A percentile compares a stretch with the other conserved stretches of the same genome.
Evolutionary conservation across 1,140 invertebrate genomes (phyloP).

Genomic region (Galendromus occidentalis): DNA sequence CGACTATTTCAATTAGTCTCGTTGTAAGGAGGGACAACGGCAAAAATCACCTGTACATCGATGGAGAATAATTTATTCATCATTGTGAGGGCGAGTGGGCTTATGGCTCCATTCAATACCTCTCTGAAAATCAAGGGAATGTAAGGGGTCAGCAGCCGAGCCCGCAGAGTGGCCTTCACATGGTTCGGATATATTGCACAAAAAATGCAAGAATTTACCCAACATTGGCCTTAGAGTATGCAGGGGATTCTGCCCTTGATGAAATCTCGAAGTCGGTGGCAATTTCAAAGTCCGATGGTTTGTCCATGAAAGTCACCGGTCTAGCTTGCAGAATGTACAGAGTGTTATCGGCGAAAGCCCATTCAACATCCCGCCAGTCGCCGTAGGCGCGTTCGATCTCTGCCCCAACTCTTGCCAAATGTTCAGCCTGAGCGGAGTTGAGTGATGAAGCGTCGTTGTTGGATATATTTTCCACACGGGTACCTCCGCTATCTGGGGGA

Average conservation of each 20-base stretch:
- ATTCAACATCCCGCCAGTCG: neutral
- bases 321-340: neutral
- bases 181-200: too few relatives aligned
- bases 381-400: neutral
- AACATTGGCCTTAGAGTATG: neutral
- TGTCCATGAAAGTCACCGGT: neutral
- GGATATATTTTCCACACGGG: too few relatives aligned
- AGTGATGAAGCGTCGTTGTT: too few relatives aligned
- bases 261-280: neutral
- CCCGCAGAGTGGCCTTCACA: too few relatives aligned
- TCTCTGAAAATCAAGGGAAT: neutral
- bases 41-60: neutral
- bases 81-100: neutral
- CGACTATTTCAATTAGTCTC: too few relatives aligned
- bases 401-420: too few relatives aligned
- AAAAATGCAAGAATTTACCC: neutral
- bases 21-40: too few relatives aligned
- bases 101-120: neutral
- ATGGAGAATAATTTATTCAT: neutral
- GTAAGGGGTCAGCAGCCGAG: too few relatives aligned
- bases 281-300: neutral
- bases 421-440: too few relatives aligned
- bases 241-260: neutral
- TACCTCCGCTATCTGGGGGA: too few relatives aligned
- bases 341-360: neutral